Base-by-base conservation (phyloP, 2,113 vertebrate genomes). In the Nipponia nippon region DNA sequence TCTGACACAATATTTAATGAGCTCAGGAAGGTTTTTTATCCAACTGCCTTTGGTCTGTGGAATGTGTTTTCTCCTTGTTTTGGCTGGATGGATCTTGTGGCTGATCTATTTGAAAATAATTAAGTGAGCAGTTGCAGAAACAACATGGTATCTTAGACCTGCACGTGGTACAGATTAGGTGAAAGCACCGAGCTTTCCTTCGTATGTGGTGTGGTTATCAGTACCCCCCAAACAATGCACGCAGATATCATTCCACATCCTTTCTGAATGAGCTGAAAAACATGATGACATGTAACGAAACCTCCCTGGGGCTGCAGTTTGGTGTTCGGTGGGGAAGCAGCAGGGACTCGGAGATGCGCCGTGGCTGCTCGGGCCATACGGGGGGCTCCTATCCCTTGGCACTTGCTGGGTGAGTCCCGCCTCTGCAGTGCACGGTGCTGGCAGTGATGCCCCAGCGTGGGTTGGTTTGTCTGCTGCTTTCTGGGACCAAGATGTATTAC, bases 1-100 rank as follows among this genome's bases (percentile, higher is more conserved):
- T 95, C 92, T 93, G 95, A 95, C 89, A 91, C 55, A 7, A 50
- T 83, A 63, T 83, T 97, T 94, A 93, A 89, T 62, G 95, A 92
- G 56, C 4, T 1, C 91, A 85, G 84, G 85, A 93, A 88, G 65
- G 76, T 19, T 42, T 94, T 94, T 66, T 69, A 67, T 93, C 77
- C 89, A 89, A 36, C 83, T 86, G 95, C 92, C 63, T 89, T 95
- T 0, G 0, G 89, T 83, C 34, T 78, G 62, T 47, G 69, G 77
- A 97, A 94, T 88, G 93, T 90, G 88, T 95, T 96, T 93, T 96
- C 73, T 78, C 71, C 89, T 93, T 95, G 93, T 95, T 95, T 94
- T 92, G 90, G 75, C 72, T 90, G 93, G 76, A 44, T 94, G 73
- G 63, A 44, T 77, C 72, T 94, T 80, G 90, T 65, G 93, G 89